phyloP scores from a whole-genome alignment of 2,888 invertebrate genomes.

The Imbricaverruca yamaguchii region DNA sequence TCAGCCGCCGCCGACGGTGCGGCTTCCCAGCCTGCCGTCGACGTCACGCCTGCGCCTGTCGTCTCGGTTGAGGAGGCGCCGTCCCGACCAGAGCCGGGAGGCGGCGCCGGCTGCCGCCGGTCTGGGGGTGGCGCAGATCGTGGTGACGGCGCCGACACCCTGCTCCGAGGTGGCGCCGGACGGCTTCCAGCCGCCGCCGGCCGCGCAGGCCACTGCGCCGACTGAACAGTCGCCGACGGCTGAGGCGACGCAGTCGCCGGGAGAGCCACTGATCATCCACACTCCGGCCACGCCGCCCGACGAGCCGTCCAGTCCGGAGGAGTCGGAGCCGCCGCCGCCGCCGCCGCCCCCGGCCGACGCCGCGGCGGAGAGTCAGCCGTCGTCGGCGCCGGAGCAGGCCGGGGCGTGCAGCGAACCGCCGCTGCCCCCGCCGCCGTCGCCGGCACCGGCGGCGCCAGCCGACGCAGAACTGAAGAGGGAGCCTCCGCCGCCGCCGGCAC shows the following conservation, averaged over 20 bases:
- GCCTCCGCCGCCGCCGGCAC: not conserved
- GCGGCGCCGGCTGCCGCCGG: conserved; percentile 19
- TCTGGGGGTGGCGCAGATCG: conserved; percentile 52
- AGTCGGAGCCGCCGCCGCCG: conserved; percentile 11
- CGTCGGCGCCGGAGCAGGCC: not conserved
- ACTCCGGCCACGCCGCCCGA: conserved; percentile 17
- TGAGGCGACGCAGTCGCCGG: not conserved
- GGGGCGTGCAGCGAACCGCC: not conserved
- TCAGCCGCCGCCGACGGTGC: too few relatives aligned
- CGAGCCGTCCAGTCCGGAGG: not conserved
- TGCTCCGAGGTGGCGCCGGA: conserved; percentile 39
- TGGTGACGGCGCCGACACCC: conserved; percentile 88
- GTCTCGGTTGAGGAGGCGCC: too few relatives aligned
- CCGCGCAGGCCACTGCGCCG: not conserved
- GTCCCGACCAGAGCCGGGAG: too few relatives aligned
- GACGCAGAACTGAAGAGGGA: not conserved
- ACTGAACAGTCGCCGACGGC: too few relatives aligned
- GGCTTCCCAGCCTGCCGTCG: too few relatives aligned
- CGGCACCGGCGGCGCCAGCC: not conserved
- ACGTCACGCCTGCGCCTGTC: too few relatives aligned
- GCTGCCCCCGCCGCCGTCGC: not conserved
- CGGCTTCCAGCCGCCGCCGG: conserved; percentile 23
- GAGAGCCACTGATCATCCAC: not conserved
- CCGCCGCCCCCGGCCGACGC: not conserved
- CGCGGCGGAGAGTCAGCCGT: not conserved